A percentile compares a stretch with the other conserved stretches of the same genome.
These are phyloP conservation scores for Argentina silus DNA, from an alignment of 2,797 vertebrate species.

Conservation along the genomic window DNA sequence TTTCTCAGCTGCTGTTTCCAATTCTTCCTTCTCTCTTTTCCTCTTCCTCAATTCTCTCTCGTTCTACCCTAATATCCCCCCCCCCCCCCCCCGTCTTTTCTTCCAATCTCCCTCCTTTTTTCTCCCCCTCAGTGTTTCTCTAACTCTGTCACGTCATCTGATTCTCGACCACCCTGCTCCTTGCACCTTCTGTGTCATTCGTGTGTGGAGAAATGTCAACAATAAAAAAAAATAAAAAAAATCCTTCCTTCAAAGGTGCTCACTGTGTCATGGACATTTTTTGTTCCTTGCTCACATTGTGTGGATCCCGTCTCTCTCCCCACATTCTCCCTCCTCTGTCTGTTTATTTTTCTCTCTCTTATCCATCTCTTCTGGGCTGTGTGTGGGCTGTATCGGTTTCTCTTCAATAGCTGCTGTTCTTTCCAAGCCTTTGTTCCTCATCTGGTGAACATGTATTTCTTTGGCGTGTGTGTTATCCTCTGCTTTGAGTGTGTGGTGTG, in stretches of 20 bases:
- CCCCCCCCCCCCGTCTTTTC: background rate
- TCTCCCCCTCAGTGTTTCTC: background rate
- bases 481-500: too few species aligned
- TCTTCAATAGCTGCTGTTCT: background rate
- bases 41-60: too few species aligned
- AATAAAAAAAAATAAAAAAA: too few species aligned
- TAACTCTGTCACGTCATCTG: background rate
- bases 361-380: background rate
- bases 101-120: background rate
- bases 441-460: background rate
- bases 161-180: background rate
- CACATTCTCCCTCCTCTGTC: too few species aligned
- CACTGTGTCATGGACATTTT: too few species aligned
- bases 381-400: background rate
- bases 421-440: background rate
- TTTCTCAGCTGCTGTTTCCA: background rate
- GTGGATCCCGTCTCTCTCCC: background rate
- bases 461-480: background rate
- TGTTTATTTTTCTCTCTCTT: background rate
- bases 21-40: too few species aligned
- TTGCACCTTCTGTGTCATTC: background rate
- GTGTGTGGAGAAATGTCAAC: too few species aligned
- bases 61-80: too few species aligned
- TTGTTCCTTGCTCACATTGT: too few species aligned
- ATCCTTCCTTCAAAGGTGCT: too few species aligned